Evolutionary conservation across 2,888 invertebrate genomes (phyloP).

Genomic region (Drosophila austrosaltans): DNA sequence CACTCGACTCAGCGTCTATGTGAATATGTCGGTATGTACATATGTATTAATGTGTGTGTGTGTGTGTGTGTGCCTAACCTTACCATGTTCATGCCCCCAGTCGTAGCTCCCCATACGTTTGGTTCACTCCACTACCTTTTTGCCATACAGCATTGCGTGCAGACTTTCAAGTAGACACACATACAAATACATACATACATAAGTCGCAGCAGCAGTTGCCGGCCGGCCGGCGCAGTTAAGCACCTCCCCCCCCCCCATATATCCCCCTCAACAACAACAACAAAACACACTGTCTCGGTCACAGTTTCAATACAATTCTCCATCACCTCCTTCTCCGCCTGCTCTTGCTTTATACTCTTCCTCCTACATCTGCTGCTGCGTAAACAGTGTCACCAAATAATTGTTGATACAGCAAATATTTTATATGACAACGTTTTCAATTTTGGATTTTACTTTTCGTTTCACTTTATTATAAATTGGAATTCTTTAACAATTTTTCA

Average conservation of each 20-base stretch:
- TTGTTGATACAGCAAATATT: conserved; percentile 56
- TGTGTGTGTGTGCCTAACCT: conserved; percentile 14
- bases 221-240: conserved; percentile 30
- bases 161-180: conserved; percentile 53
- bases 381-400: conserved; percentile 56
- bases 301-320: conserved; percentile 3
- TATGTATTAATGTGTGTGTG: not conserved
- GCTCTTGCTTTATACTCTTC: not conserved
- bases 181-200: conserved; percentile 4
- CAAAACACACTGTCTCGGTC: conserved; percentile 7
- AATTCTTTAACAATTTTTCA: not conserved
- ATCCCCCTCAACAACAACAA: not conserved
- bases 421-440: conserved; percentile 48
- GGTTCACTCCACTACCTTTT: not conserved
- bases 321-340: not conserved
- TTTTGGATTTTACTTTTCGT: conserved; percentile 8
- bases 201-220: conserved; percentile 15
- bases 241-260: conserved; percentile 1
- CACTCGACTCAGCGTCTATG: not conserved
- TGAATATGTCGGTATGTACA: not conserved
- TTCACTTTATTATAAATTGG: not conserved
- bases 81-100: conserved; percentile 23
- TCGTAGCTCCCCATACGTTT: conserved; percentile 8
- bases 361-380: conserved; percentile 2
- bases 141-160: conserved; percentile 51